These are phyloP conservation scores for Phrynocephalus guinanensis DNA, from an alignment of 2,797 vertebrate species.

Conservation along the genomic window DNA sequence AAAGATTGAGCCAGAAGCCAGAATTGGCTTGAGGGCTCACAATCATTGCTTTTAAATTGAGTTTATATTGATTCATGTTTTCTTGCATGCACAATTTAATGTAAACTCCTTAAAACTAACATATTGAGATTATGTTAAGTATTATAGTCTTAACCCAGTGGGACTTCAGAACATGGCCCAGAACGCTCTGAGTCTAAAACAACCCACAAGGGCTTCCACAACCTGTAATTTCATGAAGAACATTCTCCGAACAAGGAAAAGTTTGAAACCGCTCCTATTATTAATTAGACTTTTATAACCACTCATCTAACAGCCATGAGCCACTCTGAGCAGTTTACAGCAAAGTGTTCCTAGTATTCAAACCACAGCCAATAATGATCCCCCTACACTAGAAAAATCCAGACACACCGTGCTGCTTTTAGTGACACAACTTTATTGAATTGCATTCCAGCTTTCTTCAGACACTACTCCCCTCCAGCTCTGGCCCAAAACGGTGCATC, in stretches of 20 bases:
- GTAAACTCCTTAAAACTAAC: background rate
- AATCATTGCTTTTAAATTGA: background rate
- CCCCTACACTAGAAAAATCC: too few species aligned
- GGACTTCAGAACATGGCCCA: background rate
- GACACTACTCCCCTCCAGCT: background rate
- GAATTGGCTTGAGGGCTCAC: too few species aligned
- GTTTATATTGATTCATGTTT: background rate
- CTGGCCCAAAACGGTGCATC: background rate
- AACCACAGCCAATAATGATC: background rate
- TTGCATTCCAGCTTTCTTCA: background rate
- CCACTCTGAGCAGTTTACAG: too few species aligned
- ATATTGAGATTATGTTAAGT: background rate
- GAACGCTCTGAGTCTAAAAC: background rate
- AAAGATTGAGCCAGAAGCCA: too few species aligned
- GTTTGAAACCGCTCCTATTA: background rate
- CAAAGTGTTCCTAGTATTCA: background rate
- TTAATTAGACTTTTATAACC: too few species aligned
- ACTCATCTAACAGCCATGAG: too few species aligned
- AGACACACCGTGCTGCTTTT: background rate
- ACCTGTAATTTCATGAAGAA: background rate
- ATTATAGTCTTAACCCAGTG: background rate
- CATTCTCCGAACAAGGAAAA: background rate
- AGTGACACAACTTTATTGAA: constrained; percentile 16
- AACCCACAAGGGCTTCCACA: background rate
- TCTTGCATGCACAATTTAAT: background rate